Evolutionary conservation across 2,888 invertebrate species (phyloP).

Genomic region (Caenorhabditis doughertyi): DNA sequence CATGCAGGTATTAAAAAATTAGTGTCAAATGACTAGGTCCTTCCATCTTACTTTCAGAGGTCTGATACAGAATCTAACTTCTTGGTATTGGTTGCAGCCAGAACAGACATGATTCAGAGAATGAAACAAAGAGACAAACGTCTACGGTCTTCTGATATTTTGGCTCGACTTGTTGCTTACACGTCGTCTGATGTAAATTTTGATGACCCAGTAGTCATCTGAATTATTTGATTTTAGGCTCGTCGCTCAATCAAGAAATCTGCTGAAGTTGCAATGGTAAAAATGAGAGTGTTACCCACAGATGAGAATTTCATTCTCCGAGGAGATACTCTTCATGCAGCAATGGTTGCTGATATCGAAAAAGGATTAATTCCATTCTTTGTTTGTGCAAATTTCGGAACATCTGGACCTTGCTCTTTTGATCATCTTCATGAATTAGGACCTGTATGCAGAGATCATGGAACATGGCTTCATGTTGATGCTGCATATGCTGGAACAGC

Average conservation of each 20-base stretch:
- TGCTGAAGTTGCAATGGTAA: constrained; percentile 57
- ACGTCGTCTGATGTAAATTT: constrained; percentile 43
- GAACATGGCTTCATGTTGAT: constrained; percentile 61
- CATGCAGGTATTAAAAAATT: constrained; percentile 28
- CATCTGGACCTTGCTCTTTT: constrained; percentile 58
- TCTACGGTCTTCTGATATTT: constrained; percentile 21
- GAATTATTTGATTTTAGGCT: constrained; percentile 30
- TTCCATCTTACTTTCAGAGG: too few relatives aligned
- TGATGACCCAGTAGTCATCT: too few relatives aligned
- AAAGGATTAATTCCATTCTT: constrained; percentile 60
- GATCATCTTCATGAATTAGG: constrained; percentile 59
- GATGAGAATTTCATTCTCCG: constrained; percentile 57
- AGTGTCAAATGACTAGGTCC: not conserved
- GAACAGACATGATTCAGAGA: constrained; percentile 47
- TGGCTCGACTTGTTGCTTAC: constrained; percentile 54
- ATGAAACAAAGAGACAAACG: constrained; percentile 22
- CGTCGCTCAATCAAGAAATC: constrained; percentile 57
- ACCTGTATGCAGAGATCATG: constrained; percentile 55
- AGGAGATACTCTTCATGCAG: constrained; percentile 48
- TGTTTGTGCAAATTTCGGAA: constrained; percentile 59
- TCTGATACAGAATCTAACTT: constrained; percentile 55
- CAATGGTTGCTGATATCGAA: constrained; percentile 48
- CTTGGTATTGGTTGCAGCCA: constrained; percentile 48
- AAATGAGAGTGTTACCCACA: constrained; percentile 46
- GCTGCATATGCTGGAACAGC: constrained; percentile 62